phyloP scores from a whole-genome alignment of 2,888 invertebrate genomes.

The Chrysina gloriosa region DNA sequence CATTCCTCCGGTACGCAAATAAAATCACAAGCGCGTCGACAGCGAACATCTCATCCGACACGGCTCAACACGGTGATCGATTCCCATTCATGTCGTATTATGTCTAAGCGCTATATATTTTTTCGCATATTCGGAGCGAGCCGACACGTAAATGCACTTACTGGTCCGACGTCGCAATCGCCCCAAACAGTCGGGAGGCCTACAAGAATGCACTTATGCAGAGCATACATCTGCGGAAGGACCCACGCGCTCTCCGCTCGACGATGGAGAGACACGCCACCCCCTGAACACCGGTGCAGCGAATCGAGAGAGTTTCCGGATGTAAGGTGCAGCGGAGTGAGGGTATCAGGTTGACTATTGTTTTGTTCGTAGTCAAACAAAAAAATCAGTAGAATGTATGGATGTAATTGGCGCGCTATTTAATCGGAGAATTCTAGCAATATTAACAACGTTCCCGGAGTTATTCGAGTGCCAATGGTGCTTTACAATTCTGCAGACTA shows the following conservation, averaged over 20 bases:
- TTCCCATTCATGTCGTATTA: conserved; percentile 63
- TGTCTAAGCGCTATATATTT: conserved; percentile 63
- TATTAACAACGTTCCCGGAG: too few species aligned
- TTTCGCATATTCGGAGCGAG: conserved; percentile 61
- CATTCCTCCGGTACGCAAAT: conserved; percentile 22
- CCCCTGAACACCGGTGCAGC: not conserved
- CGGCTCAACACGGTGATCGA: conserved; percentile 60
- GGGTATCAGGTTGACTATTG: too few species aligned
- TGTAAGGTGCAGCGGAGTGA: not conserved
- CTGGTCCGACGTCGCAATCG: conserved; percentile 59
- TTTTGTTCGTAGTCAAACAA: too few species aligned
- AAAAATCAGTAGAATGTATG: too few species aligned
- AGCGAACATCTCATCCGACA: conserved; percentile 57
- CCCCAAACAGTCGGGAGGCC: conserved; percentile 58
- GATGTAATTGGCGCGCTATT: too few species aligned
- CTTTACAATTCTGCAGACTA: too few species aligned
- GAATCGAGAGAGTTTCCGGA: not conserved
- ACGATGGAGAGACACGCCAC: not conserved
- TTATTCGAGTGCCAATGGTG: too few species aligned
- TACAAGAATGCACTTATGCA: conserved; percentile 64
- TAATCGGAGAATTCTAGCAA: too few species aligned
- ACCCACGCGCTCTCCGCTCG: conserved; percentile 51
- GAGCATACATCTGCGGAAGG: conserved; percentile 56
- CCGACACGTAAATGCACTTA: conserved; percentile 67
- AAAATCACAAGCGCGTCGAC: conserved; percentile 41